A percentile compares a stretch with the other conserved stretches of the same genome.
Conservation (phyloP, 2,113 vertebrate species). For the Lepisosteus osseus region DNA sequence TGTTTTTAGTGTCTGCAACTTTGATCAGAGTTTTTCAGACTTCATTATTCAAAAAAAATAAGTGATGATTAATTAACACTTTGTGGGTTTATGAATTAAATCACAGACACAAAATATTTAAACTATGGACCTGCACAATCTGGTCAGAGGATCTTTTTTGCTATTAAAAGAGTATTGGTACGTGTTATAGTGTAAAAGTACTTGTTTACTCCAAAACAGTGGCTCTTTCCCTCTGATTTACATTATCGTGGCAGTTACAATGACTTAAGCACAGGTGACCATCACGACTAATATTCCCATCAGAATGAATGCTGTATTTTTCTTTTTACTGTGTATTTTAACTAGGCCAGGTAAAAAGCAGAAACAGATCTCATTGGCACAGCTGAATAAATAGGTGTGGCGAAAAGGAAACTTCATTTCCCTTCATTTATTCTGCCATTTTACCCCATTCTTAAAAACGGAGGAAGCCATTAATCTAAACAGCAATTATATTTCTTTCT, state of each 20-base stretch:
- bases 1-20: too few species aligned
- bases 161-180: too few species aligned
- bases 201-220: too few species aligned
- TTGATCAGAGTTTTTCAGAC: too few species aligned
- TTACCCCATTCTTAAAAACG: conserved; percentile 53
- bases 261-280: not conserved
- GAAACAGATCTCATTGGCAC: conserved; percentile 59
- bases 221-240: not conserved
- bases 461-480: conserved; percentile 67
- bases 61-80: too few species aligned
- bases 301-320: conserved; percentile 4
- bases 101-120: too few species aligned
- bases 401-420: conserved; percentile 60
- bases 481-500: conserved; percentile 77
- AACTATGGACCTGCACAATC: too few species aligned
- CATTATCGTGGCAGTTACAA: not conserved
- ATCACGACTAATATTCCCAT: not conserved
- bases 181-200: too few species aligned
- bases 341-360: conserved; percentile 59
- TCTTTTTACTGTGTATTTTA: conserved; percentile 42
- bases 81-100: too few species aligned
- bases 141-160: too few species aligned
- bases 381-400: conserved; percentile 66
- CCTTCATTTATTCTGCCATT: conserved; percentile 53
- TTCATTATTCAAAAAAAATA: too few species aligned